A percentile compares a stretch with the other conserved stretches of the same genome.
Evolutionary conservation across 2,797 vertebrate species (phyloP).

Genomic region (Sylvilagus floridanus): DNA sequence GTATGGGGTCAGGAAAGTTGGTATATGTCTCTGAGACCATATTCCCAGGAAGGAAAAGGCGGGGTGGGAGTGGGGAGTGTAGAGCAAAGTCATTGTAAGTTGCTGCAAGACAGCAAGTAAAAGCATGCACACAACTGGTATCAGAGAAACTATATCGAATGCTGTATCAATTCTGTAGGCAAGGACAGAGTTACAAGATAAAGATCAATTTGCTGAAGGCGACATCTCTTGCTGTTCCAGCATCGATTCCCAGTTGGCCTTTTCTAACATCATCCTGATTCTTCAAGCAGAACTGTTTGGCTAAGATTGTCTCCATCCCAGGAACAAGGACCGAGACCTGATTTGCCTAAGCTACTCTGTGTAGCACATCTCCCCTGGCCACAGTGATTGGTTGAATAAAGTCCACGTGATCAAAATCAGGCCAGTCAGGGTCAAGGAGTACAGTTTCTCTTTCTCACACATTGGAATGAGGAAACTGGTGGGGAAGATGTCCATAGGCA

Average conservation of each 20-base stretch:
- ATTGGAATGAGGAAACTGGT: not conserved
- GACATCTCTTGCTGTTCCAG: not conserved
- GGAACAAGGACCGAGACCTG: not conserved
- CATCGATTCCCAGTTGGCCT: not conserved
- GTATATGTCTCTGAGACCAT: not conserved
- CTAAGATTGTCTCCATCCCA: not conserved
- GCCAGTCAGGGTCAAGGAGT: not conserved
- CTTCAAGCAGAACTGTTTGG: not conserved
- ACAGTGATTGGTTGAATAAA: not conserved
- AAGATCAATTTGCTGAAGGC: not conserved
- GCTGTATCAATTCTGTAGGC: not conserved
- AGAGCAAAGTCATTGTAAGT: not conserved
- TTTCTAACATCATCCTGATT: not conserved
- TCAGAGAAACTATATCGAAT: not conserved
- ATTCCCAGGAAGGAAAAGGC: not conserved
- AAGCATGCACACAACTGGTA: not conserved
- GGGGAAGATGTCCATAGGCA: not conserved
- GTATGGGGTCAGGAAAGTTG: not conserved
- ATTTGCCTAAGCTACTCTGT: not conserved
- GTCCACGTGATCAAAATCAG: not conserved
- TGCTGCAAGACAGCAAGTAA: not conserved
- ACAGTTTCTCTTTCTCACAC: not conserved
- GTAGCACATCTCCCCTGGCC: not conserved
- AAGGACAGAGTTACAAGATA: slow-evolving; percentile 1
- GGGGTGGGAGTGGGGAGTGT: too few species aligned